These are phyloP conservation scores for Platycnemis pennipes DNA, from an alignment of 2,888 invertebrate species.

Conservation along the genomic window DNA sequence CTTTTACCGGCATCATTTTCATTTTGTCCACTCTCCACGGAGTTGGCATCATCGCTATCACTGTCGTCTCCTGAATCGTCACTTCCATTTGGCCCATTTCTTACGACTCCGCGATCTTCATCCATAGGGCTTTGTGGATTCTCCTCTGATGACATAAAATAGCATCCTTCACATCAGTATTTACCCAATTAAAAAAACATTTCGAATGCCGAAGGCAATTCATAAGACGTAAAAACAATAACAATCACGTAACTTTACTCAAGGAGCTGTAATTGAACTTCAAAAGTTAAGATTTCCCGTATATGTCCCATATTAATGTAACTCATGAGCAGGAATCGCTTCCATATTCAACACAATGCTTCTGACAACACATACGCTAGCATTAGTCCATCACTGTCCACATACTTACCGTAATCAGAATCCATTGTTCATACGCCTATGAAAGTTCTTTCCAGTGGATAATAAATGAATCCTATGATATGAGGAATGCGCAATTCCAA, in stretches of 20 bases:
- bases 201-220: background rate
- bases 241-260: background rate
- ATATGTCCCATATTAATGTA: background rate
- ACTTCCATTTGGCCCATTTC: conserved; percentile 6
- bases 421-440: background rate
- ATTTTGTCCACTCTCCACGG: conserved; percentile 35
- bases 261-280: background rate
- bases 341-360: background rate
- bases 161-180: background rate
- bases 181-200: background rate
- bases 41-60: conserved; percentile 58
- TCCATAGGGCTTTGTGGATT: conserved; percentile 39
- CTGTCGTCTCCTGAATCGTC: conserved; percentile 52
- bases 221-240: background rate
- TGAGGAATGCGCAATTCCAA: background rate
- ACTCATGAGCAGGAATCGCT: background rate
- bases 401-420: conserved; percentile 57
- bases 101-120: conserved; percentile 36
- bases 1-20: background rate
- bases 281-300: background rate
- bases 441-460: background rate
- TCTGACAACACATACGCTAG: background rate
- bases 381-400: background rate
- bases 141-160: conserved; percentile 23
- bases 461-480: background rate